A percentile compares a stretch with the other conserved stretches of the same genome.
phyloP scores from a whole-genome alignment of 2,797 vertebrate genomes.

The Lacerta viridis region DNA sequence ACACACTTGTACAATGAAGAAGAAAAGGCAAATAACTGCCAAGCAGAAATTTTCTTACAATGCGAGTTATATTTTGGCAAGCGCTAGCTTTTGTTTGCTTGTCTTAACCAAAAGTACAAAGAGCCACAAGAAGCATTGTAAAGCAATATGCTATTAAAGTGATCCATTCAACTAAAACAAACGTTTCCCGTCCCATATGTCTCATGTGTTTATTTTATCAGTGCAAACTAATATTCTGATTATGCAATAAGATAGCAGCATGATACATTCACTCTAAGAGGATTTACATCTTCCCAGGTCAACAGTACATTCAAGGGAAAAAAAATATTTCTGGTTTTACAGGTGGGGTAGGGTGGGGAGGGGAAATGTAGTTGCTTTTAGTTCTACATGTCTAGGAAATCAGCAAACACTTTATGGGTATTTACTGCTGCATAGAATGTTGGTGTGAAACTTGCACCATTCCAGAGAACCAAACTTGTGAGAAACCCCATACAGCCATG shows the following conservation, averaged over 20 bases:
- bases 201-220: not conserved
- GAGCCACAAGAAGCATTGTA: not conserved
- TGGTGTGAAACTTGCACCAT: not conserved
- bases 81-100: not conserved
- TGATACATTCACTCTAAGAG: conserved; percentile 2
- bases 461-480: not conserved
- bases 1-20: not conserved
- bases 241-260: conserved; percentile 22
- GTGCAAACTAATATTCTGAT: not conserved
- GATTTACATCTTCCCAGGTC: not conserved
- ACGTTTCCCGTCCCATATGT: conserved; percentile 13
- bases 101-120: not conserved
- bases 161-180: conserved; percentile 5
- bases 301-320: not conserved
- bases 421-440: not conserved
- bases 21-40: not conserved
- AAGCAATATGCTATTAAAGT: not conserved
- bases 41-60: not conserved
- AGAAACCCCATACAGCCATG: no score
- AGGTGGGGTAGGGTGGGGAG: no score
- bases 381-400: not conserved
- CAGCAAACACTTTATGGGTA: not conserved
- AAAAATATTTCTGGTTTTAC: not conserved
- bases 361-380: no score
- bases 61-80: not conserved